Evolutionary conservation across 1,140 invertebrate species (phyloP).

Genomic region (Caenorhabditis remanei): DNA sequence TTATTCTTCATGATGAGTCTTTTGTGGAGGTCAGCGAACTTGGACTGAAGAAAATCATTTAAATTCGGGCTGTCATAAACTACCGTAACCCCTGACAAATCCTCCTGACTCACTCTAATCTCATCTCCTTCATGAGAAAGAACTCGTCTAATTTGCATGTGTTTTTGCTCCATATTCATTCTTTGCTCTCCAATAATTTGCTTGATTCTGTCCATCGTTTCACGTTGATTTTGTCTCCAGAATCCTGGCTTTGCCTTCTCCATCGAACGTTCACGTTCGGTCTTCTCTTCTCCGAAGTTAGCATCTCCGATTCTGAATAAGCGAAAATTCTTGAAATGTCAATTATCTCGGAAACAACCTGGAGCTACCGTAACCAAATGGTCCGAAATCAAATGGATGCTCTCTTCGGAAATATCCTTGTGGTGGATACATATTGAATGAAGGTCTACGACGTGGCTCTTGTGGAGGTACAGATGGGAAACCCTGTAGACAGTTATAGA

Average conservation of each 20-base stretch:
- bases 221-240: conserved; percentile 26
- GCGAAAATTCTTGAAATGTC: neutral
- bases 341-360: neutral
- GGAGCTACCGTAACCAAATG: neutral
- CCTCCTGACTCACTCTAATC: neutral
- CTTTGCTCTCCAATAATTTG: conserved; percentile 1
- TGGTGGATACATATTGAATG: conserved; percentile 44
- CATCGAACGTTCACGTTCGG: conserved; percentile 12
- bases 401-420: conserved; percentile 26
- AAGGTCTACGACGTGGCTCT: conserved; percentile 7
- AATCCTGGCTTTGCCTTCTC: conserved; percentile 18
- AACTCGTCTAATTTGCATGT: conserved; percentile 35
- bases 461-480: conserved; percentile 12
- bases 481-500: neutral
- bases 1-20: conserved; percentile 44
- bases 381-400: conserved; percentile 45
- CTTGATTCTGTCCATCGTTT: conserved; percentile 25
- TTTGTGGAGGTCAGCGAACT: conserved; percentile 38
- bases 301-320: conserved; percentile 9
- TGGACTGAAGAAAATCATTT: neutral
- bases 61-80: neutral
- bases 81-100: too few relatives aligned
- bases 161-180: conserved; percentile 49
- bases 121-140: neutral
- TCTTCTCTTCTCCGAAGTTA: conserved; percentile 36